Conservation (phyloP, 2,888 invertebrate species). For the Psylliodes chrysocephalus region DNA sequence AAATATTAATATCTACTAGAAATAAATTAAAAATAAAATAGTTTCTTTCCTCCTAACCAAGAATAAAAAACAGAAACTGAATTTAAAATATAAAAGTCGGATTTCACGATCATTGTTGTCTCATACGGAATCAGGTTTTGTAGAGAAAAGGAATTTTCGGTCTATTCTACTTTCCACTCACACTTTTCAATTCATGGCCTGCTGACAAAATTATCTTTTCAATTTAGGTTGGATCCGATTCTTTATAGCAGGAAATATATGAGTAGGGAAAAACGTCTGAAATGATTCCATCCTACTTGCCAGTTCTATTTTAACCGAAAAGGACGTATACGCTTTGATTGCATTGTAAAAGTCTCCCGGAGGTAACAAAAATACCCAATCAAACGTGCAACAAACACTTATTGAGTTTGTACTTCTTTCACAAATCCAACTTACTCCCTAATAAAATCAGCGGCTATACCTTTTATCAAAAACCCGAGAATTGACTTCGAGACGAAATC, state of each 20-base stretch:
- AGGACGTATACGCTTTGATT: conserved; percentile 61
- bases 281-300: conserved; percentile 41
- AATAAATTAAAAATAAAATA: too few species aligned
- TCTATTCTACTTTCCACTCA: conserved; percentile 18
- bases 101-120: conserved; percentile 3
- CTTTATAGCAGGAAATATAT: conserved; percentile 18
- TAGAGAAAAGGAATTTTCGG: conserved; percentile 16
- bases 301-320: conserved; percentile 42
- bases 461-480: conserved; percentile 46
- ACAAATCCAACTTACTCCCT: conserved; percentile 57
- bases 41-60: too few species aligned
- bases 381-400: conserved; percentile 64
- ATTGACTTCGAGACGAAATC: conserved; percentile 43
- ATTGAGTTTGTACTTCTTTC: conserved; percentile 64
- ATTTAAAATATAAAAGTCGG: neutral
- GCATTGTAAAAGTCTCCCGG: conserved; percentile 61
- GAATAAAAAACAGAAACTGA: neutral
- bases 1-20: too few species aligned
- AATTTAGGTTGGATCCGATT: conserved; percentile 20
- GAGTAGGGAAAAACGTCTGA: conserved; percentile 22
- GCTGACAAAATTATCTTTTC: conserved; percentile 28
- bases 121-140: conserved; percentile 4
- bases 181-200: conserved; percentile 23
- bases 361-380: conserved; percentile 65
- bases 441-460: conserved; percentile 62